Conservation (phyloP, 2,797 vertebrate genomes). For the Nothura maculosa region DNA sequence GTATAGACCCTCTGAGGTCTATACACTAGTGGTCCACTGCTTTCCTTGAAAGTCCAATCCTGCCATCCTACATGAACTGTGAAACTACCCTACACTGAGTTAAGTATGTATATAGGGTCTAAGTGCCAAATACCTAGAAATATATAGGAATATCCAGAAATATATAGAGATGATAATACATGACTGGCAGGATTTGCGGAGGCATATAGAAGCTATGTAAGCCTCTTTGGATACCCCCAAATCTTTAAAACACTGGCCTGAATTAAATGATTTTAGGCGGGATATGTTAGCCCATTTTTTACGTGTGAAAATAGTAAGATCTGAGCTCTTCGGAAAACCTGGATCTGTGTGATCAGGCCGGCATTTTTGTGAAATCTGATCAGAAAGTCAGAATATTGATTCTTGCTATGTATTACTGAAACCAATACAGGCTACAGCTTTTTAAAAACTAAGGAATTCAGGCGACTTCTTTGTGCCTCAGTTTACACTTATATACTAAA, state of each 20-base stretch:
- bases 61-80: neutral
- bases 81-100: neutral
- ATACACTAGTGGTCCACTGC: too few species aligned
- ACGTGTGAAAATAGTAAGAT: neutral
- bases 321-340: neutral
- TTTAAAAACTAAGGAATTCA: neutral
- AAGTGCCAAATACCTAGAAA: neutral
- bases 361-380: neutral
- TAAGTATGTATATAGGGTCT: neutral
- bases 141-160: accelerated
- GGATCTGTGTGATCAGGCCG: neutral
- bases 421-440: neutral
- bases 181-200: neutral
- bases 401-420: neutral
- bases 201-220: neutral
- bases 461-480: neutral
- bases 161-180: neutral
- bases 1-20: neutral
- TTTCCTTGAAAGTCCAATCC: neutral
- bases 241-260: neutral
- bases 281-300: neutral
- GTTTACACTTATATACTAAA: neutral
- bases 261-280: accelerated
- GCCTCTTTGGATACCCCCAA: neutral
- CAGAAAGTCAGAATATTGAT: neutral